Conservation (phyloP, 1,140 invertebrate species). For the Telenomus remus region DNA sequence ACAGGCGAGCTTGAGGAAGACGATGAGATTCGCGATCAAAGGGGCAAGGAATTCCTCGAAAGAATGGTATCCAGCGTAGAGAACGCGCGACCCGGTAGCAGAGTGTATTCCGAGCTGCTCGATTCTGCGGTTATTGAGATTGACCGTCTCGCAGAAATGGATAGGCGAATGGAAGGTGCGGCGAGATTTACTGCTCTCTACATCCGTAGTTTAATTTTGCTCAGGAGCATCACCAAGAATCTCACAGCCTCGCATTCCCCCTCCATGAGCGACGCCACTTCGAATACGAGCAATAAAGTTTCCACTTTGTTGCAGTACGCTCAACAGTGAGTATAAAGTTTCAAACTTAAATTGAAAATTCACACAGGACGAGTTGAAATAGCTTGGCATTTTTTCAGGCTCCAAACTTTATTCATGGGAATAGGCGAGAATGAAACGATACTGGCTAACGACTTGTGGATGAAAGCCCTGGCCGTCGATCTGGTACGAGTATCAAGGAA, state of each 20-base stretch:
- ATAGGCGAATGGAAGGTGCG: slow-evolving; percentile 86
- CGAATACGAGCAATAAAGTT: slow-evolving; percentile 76
- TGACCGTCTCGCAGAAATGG: slow-evolving; percentile 87
- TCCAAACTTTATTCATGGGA: slow-evolving; percentile 90
- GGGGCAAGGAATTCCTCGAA: slow-evolving; percentile 80
- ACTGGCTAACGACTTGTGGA: slow-evolving; percentile 87
- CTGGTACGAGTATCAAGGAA: slow-evolving; percentile 84
- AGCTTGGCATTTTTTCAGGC: slow-evolving; percentile 67
- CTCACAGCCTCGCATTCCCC: slow-evolving; percentile 61
- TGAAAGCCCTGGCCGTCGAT: slow-evolving; percentile 89
- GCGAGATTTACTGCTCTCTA: slow-evolving; percentile 91
- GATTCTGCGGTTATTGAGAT: slow-evolving; percentile 85
- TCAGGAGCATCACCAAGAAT: slow-evolving; percentile 71
- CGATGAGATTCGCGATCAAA: slow-evolving; percentile 65
- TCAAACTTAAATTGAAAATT: background rate
- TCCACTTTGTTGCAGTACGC: slow-evolving; percentile 82
- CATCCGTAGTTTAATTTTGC: slow-evolving; percentile 76
- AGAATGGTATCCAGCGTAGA: slow-evolving; percentile 84
- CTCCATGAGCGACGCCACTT: slow-evolving; percentile 70
- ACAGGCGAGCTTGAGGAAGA: slow-evolving; percentile 63
- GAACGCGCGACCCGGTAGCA: slow-evolving; percentile 78
- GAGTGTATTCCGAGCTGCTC: slow-evolving; percentile 80
- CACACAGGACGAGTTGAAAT: background rate
- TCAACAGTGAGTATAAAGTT: slow-evolving; percentile 75
- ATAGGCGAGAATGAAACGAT: slow-evolving; percentile 84